phyloP scores from a whole-genome alignment of 2,113 vertebrate species.

The Cairina moschata region DNA sequence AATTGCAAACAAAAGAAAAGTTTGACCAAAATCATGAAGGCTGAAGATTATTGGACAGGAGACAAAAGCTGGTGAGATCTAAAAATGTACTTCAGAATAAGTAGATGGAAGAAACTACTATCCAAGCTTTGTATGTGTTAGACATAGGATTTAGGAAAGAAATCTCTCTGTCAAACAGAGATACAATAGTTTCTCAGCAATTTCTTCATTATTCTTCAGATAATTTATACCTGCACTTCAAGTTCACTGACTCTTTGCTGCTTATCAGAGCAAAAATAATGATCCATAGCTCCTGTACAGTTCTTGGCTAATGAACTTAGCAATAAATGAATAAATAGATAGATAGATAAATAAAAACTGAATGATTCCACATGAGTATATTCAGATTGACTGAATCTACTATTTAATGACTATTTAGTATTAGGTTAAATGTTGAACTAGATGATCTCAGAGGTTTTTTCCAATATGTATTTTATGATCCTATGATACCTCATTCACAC shows the following conservation, averaged over 20 bases:
- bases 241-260: not conserved
- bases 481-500: not conserved
- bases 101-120: not conserved
- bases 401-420: too few species aligned
- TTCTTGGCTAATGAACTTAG: not conserved
- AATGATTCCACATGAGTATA: not conserved
- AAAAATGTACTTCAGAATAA: not conserved
- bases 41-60: not conserved
- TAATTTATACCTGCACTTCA: not conserved
- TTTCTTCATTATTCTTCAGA: not conserved
- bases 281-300: not conserved
- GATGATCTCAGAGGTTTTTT: too few species aligned
- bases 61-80: not conserved
- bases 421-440: too few species aligned
- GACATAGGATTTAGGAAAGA: not conserved
- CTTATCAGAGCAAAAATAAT: not conserved
- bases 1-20: not conserved
- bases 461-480: too few species aligned
- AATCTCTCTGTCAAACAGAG: not conserved
- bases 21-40: not conserved
- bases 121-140: accelerated
- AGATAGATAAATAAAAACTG: not conserved
- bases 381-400: not conserved
- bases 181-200: not conserved
- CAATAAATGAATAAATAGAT: not conserved